A percentile compares a stretch with the other conserved stretches of the same genome.
Conservation (phyloP, 2,113 vertebrate species). For the Electrona antarctica region DNA sequence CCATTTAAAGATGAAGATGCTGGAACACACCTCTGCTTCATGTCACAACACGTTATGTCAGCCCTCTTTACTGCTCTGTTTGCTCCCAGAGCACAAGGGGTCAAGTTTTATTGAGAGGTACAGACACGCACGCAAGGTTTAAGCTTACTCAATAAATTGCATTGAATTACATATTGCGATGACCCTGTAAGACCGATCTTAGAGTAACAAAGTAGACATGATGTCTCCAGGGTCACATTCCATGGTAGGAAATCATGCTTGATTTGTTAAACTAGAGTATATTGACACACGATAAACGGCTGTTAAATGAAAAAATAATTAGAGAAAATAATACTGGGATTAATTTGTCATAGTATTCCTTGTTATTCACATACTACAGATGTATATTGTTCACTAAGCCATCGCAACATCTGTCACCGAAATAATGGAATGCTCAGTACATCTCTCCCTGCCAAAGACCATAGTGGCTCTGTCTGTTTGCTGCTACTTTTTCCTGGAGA, state of each 20-base stretch:
- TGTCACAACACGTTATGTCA: conserved; percentile 39
- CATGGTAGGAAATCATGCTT: no score
- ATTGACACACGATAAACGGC: not conserved
- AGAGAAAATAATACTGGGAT: not conserved
- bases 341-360: not conserved
- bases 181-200: not conserved
- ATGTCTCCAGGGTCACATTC: not conserved
- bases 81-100: conserved; percentile 30
- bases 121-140: conserved; percentile 32
- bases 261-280: no score
- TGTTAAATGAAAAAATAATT: not conserved
- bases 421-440: conserved; percentile 20
- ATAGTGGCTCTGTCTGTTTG: conserved; percentile 28
- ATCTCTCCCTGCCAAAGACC: conserved; percentile 35
- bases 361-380: conserved; percentile 2
- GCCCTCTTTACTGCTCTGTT: conserved; percentile 55
- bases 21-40: conserved; percentile 20
- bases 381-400: not conserved
- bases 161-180: conserved; percentile 20
- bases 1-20: conserved; percentile 26
- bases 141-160: conserved; percentile 26
- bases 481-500: conserved; percentile 56
- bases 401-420: conserved; percentile 41
- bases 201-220: not conserved
- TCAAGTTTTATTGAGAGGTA: conserved; percentile 48